Conservation (phyloP, 1,140 invertebrate species). For the Plodia interpunctella region DNA sequence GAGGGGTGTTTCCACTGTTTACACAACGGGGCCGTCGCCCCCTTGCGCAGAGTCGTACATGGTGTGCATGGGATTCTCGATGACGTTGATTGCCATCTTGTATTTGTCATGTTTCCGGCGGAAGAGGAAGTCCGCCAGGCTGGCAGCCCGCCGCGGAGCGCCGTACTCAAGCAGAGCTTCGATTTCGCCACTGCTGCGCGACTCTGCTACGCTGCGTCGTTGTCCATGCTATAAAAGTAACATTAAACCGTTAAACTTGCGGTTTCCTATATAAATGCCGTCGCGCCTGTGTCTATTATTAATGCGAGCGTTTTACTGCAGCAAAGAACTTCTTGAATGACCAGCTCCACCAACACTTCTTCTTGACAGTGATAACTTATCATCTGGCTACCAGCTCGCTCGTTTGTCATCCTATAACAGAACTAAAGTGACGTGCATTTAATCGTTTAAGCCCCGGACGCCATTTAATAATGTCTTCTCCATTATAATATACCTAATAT, state of each 20-base stretch:
- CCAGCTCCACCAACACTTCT: too few species aligned
- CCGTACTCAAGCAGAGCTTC: constrained; percentile 28
- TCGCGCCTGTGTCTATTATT: too few species aligned
- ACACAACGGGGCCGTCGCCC: background rate
- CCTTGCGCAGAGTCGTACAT: constrained; percentile 17
- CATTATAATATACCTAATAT: too few species aligned
- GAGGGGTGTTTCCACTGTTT: background rate
- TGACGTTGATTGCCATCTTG: constrained; percentile 36
- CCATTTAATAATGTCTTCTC: too few species aligned
- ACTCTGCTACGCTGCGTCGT: constrained; percentile 21
- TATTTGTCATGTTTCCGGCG: constrained; percentile 26
- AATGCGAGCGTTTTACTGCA: too few species aligned
- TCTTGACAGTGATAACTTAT: too few species aligned
- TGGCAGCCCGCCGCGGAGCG: constrained; percentile 44
- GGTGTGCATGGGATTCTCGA: constrained; percentile 56
- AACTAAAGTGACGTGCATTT: too few species aligned
- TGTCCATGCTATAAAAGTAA: background rate
- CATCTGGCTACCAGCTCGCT: too few species aligned
- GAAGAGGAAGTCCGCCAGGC: constrained; percentile 52
- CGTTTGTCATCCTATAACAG: too few species aligned
- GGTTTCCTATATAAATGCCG: too few species aligned
- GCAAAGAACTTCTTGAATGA: too few species aligned
- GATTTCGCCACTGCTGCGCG: constrained; percentile 42
- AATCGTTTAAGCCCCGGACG: too few species aligned
- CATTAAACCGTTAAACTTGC: background rate